Base-by-base conservation (phyloP, 2,113 vertebrate species). In the Strigops habroptila region DNA sequence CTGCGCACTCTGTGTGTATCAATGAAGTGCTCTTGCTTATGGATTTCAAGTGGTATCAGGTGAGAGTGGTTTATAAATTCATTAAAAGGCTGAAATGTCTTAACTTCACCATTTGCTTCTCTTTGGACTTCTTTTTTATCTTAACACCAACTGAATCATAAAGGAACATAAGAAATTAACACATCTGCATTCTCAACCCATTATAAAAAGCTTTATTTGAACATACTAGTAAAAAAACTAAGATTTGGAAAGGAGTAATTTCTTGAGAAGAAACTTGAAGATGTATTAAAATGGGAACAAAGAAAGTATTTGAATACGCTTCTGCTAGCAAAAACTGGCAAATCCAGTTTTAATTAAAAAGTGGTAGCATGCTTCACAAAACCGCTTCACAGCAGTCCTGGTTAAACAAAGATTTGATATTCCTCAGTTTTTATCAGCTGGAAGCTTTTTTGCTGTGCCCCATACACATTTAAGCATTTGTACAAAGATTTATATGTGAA, bases 1-100 rank as follows among this genome's bases (percentile, higher is more conserved):
- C 82, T 93, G 70, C 24, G 53, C 39, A 22, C 57, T 91, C 65
- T 55, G 11, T 65, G 39, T 63, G 12, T 69, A 75, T 76, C 70
- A 31, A 4, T 87, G 48, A 90, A 91, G 88, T 73, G 71, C 71
- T 85, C 92, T 82, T 90, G 67, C 41, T 60, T 53, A 30, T 4
- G 22, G 59, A 80, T 91, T 94, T 91, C 53, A 52, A 93, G 92
- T 88, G 92, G 92, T 77, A 86, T 86, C 95, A 96, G 87, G 75
- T 93, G 88, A 93, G 57, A 37, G 44, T 62, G 63, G 49, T 69
- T 90, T 86, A 91, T 80, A 82, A 95, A 94, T 85, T 90, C 41
- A 86, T 95, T 88, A 91, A 64, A 94, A 86, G 31, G 46, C 82
- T 88, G 68, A 80, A 79, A 91, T 80, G 71, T 74, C 75, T 88